A percentile compares a stretch with the other conserved stretches of the same genome.
phyloP scores from a whole-genome alignment of 35 echinoderm and acorn worm species.

The Diadema setosum region DNA sequence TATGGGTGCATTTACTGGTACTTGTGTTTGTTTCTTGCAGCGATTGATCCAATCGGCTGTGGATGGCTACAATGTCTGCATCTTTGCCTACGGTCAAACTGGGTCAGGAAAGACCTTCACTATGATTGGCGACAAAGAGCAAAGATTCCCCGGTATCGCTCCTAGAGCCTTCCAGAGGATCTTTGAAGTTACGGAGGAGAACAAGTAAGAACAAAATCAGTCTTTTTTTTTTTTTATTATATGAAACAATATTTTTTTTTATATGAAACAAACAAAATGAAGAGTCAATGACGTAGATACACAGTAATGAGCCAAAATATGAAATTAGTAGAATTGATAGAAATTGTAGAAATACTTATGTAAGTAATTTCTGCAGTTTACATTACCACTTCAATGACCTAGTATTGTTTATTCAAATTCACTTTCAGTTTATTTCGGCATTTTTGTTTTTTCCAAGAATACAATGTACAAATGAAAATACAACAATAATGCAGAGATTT shows the following conservation, averaged over 20 bases:
- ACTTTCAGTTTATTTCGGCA: no score
- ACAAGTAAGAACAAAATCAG: constrained; percentile 64
- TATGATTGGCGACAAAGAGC: constrained; percentile 92
- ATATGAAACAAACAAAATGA: no score
- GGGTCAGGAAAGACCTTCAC: constrained; percentile 99
- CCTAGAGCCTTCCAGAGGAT: constrained; percentile 90
- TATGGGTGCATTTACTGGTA: background rate
- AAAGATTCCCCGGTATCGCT: constrained; percentile 89
- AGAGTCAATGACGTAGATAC: no score
- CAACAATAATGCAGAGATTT: no score
- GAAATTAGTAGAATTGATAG: background rate
- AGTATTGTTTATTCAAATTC: no score
- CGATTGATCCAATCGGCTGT: constrained; percentile 93
- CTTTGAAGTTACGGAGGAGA: constrained; percentile 91
- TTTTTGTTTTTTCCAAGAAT: no score
- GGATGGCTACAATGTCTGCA: constrained; percentile 98
- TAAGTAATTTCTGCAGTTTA: no score
- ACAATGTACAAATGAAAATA: no score
- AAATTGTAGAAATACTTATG: background rate
- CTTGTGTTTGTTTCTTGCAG: constrained; percentile 42
- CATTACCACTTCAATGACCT: no score
- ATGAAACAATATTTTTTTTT: no score
- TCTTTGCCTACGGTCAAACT: constrained; percentile 98
- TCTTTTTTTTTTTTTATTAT: background rate
- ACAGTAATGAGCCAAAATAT: background rate